Evolutionary conservation across 2,888 invertebrate genomes (phyloP), one percentile per base, ranked within the genome.

Genomic region (Neelides folsomi): DNA sequence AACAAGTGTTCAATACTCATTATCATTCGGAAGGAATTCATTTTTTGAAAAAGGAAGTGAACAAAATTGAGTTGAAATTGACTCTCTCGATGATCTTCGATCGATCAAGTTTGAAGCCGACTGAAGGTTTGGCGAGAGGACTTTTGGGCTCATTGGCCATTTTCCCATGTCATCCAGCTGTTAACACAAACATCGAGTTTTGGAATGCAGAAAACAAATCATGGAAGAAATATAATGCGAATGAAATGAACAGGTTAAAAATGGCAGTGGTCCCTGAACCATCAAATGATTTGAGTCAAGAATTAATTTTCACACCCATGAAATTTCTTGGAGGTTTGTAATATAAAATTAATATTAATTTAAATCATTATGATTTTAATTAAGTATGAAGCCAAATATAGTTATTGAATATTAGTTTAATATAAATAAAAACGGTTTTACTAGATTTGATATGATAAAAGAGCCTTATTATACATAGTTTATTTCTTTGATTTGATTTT

Each of bases 11-110:
- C 69, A 89, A 90, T 67, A 86, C 92, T 2, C 84, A 86, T 67
- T 95, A 89, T 68, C 90, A 94, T 72, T 93, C 94, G 0, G 73
- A 94, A 52, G 84, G 85, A 15, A 75, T 95, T 39, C 84, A 89
- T 72, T 79, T 92, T 36, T 77, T 89, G 52, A 84, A 83, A 47
- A 74, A 86, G 38, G 71, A 72, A 9, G 72, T 76, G 56, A 77
- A 80, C 40, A 77, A 82, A 16, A 72, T 89, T 49, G 89, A 93
- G 70, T 75, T 94, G 37, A 82, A 80, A 57, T 86, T 90, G 70
- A 83, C 86, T 1, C 81, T 94, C 47, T 82, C 87, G 39, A 75
- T 93, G 49, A 87, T 95, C 0, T 88, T 90, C 72, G 89, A 90
- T 72, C 79, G 79, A 58, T 45, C 53, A n/a, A 48, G 35, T 35